These are phyloP conservation scores for Scaptomyza tumidula DNA, from an alignment of 2,888 invertebrate species.

Conservation along the genomic window DNA sequence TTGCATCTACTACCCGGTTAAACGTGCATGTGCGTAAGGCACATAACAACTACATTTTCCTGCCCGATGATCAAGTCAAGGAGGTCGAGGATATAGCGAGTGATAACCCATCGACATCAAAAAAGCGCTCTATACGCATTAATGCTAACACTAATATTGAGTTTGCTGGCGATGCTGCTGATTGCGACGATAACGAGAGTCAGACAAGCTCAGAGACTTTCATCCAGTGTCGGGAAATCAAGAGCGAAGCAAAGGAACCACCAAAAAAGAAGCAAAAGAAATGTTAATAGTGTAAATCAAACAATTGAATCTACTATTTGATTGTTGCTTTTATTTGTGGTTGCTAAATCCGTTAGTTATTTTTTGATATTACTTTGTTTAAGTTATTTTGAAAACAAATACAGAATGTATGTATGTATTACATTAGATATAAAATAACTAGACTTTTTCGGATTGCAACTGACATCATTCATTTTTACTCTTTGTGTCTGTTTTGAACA, in stretches of 20 bases:
- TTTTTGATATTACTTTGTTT: slow-evolving; percentile 40
- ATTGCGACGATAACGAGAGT: slow-evolving; percentile 18
- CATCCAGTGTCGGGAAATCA: slow-evolving; percentile 8
- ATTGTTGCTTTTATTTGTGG: slow-evolving; percentile 35
- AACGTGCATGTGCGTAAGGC: slow-evolving; percentile 61
- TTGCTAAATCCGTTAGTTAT: slow-evolving; percentile 51
- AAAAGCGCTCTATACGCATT: slow-evolving; percentile 44
- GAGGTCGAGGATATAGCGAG: not conserved
- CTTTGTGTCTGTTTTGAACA: slow-evolving; percentile 3
- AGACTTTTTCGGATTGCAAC: slow-evolving; percentile 1
- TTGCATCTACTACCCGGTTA: slow-evolving; percentile 40
- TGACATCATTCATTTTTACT: slow-evolving; percentile 3
- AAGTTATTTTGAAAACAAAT: slow-evolving; percentile 68
- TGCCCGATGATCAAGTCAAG: slow-evolving; percentile 29
- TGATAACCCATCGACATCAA: slow-evolving; percentile 41
- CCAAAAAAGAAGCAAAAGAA: slow-evolving; percentile 12
- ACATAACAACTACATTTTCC: slow-evolving; percentile 36
- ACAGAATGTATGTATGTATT: slow-evolving; percentile 35
- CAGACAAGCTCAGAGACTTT: not conserved
- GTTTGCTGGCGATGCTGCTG: slow-evolving; percentile 29
- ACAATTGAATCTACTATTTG: slow-evolving; percentile 13
- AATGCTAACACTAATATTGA: slow-evolving; percentile 48
- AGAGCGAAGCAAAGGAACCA: not conserved
- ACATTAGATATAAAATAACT: slow-evolving; percentile 50
- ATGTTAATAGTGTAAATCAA: not conserved